Percentiles rank a stretch among this genome's conserved stretches.
Conservation (phyloP, 2,888 invertebrate genomes). For the Lasioglossum villosulum region DNA sequence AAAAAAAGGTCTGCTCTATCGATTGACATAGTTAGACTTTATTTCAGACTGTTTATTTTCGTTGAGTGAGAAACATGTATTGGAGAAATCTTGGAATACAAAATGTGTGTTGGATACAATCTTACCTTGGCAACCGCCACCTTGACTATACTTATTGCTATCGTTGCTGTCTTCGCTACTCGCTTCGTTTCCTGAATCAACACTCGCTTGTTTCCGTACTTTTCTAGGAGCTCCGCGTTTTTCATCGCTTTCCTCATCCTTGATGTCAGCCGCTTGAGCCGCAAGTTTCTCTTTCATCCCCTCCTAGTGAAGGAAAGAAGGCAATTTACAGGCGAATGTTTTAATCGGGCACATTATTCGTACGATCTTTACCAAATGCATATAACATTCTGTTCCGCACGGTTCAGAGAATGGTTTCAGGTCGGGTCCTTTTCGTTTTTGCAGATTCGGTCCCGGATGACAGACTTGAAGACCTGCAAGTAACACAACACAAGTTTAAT, state of each 20-base stretch:
- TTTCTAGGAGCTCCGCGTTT: constrained; percentile 85
- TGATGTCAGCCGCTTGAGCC: constrained; percentile 86
- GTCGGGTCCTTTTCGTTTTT: constrained; percentile 95
- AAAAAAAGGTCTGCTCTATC: background rate
- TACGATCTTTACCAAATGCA: constrained; percentile 89
- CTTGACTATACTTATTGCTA: constrained; percentile 91
- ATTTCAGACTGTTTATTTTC: background rate
- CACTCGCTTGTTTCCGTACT: constrained; percentile 88
- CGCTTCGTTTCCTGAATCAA: constrained; percentile 96
- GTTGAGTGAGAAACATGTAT: background rate
- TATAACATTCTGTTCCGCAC: constrained; percentile 94
- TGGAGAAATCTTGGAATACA: background rate
- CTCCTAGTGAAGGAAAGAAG: constrained; percentile 86
- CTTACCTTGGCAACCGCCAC: constrained; percentile 85
- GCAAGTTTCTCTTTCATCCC: constrained; percentile 94
- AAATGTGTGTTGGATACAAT: background rate
- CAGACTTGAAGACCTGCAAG: constrained; percentile 92
- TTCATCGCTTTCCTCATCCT: constrained; percentile 86
- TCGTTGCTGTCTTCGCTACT: constrained; percentile 98
- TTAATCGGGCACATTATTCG: background rate
- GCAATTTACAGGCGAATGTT: background rate
- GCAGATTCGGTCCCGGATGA: constrained; percentile 95
- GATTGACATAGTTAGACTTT: too few relatives aligned
- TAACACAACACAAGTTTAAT: constrained; percentile 49
- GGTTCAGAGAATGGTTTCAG: constrained; percentile 94